Percentiles rank a stretch among this genome's conserved stretches.
Evolutionary conservation across 1,140 invertebrate genomes (phyloP).

Genomic region (Drosophila dunni): DNA sequence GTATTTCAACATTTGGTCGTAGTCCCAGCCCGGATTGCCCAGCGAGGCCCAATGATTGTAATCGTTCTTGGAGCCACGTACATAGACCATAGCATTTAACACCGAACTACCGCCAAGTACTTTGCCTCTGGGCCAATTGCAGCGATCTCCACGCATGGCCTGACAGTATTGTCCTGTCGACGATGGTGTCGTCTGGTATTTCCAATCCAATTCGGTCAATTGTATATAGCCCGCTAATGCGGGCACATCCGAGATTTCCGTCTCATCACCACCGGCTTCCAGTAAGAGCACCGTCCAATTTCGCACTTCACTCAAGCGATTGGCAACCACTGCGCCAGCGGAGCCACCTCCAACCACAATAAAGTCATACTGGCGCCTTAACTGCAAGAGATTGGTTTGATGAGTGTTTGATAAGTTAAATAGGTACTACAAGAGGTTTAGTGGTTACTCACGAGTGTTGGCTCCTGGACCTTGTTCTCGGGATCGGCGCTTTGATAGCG

Average conservation of each 20-base stretch:
- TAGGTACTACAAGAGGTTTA: neutral
- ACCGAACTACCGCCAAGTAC: conserved; percentile 97
- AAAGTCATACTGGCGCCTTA: conserved; percentile 91
- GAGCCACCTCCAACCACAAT: conserved; percentile 96
- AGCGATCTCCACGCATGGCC: conserved; percentile 92
- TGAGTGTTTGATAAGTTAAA: neutral
- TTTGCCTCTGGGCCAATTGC: conserved; percentile 94
- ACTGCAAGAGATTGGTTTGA: conserved; percentile 84
- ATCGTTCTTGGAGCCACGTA: conserved; percentile 95
- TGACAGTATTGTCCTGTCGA: conserved; percentile 90
- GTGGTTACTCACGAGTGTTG: conserved; percentile 87
- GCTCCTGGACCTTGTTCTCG: conserved; percentile 90
- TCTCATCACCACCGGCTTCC: conserved; percentile 94
- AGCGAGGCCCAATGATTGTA: conserved; percentile 95
- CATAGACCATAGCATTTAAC: conserved; percentile 97
- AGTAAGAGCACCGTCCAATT: conserved; percentile 93
- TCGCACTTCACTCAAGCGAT: conserved; percentile 91
- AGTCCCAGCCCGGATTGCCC: conserved; percentile 96
- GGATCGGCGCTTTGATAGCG: conserved; percentile 92
- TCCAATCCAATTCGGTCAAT: conserved; percentile 94
- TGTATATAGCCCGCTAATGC: conserved; percentile 91
- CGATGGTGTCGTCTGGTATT: conserved; percentile 94
- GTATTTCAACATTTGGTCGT: conserved; percentile 93
- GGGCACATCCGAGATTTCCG: conserved; percentile 92
- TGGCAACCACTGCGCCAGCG: conserved; percentile 96